Evolutionary conservation across 2,888 invertebrate species (phyloP).

Genomic region (Endotricha flammealis): DNA sequence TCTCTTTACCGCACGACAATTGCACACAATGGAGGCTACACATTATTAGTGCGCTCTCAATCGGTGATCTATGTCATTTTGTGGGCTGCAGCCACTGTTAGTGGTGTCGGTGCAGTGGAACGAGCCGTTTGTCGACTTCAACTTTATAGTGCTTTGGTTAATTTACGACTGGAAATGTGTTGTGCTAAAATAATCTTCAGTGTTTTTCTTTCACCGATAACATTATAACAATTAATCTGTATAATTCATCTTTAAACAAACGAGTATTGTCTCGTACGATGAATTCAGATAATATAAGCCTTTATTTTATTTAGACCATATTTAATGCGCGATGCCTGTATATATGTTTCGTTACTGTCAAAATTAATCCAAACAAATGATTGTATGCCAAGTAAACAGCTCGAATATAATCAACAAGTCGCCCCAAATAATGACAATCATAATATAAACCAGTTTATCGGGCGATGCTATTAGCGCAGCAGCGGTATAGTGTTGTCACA

Average conservation of each 20-base stretch:
- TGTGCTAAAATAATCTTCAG: constrained; percentile 35
- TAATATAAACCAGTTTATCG: constrained; percentile 9
- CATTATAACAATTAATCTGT: constrained; percentile 32
- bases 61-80: constrained; percentile 13
- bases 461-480: constrained; percentile 13
- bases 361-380: constrained; percentile 1
- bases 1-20: constrained; percentile 15
- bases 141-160: constrained; percentile 20
- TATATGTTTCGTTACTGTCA: constrained; percentile 15
- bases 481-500: constrained; percentile 27
- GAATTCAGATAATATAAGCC: constrained; percentile 30
- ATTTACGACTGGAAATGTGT: constrained; percentile 42
- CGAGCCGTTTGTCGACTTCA: constrained; percentile 18
- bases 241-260: constrained; percentile 37
- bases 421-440: constrained; percentile 1
- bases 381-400: not conserved
- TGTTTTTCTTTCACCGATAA: constrained; percentile 30
- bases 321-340: constrained; percentile 24
- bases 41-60: constrained; percentile 1
- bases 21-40: not conserved
- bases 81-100: constrained; percentile 33
- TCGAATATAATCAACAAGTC: not conserved
- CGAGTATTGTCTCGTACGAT: constrained; percentile 35
- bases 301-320: constrained; percentile 28
- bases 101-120: constrained; percentile 17